Evolutionary conservation across 2,888 invertebrate genomes (phyloP).

Genomic region (Dorcus parallelipipedus): DNA sequence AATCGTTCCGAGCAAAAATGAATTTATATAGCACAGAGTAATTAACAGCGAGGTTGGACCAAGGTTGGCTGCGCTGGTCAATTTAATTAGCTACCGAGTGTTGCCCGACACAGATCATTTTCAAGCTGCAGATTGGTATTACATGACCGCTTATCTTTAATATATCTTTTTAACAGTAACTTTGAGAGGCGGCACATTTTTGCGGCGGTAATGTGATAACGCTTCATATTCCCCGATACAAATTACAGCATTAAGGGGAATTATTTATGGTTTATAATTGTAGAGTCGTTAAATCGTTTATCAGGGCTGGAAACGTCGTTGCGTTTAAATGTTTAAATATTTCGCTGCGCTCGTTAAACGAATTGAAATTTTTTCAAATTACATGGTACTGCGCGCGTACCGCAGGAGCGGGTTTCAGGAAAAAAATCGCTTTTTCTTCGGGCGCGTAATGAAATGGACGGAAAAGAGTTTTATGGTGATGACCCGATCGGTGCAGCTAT

Average conservation of each 20-base stretch:
- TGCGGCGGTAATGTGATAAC: slow-evolving; percentile 7
- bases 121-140: slow-evolving; percentile 16
- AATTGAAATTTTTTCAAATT: background rate
- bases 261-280: slow-evolving; percentile 16
- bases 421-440: background rate
- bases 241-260: slow-evolving; percentile 11
- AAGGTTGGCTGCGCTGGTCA: slow-evolving; percentile 18
- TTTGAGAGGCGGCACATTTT: slow-evolving; percentile 17
- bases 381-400: background rate
- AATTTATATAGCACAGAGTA: slow-evolving; percentile 6
- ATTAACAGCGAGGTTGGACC: slow-evolving; percentile 10
- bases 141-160: slow-evolving; percentile 19
- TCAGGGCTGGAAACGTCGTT: slow-evolving; percentile 2
- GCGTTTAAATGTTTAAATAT: background rate
- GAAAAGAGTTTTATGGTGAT: background rate
- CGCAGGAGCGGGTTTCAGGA: background rate
- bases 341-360: background rate
- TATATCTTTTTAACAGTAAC: slow-evolving; percentile 18
- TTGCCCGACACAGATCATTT: slow-evolving; percentile 18
- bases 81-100: slow-evolving; percentile 27
- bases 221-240: slow-evolving; percentile 8
- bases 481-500: too few species aligned
- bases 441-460: background rate
- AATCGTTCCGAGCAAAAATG: background rate
- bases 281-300: slow-evolving; percentile 10